Evolutionary conservation across 2,797 vertebrate species (phyloP), one percentile per base, ranked within the genome.

Genomic region (Fistularia commersonii): DNA sequence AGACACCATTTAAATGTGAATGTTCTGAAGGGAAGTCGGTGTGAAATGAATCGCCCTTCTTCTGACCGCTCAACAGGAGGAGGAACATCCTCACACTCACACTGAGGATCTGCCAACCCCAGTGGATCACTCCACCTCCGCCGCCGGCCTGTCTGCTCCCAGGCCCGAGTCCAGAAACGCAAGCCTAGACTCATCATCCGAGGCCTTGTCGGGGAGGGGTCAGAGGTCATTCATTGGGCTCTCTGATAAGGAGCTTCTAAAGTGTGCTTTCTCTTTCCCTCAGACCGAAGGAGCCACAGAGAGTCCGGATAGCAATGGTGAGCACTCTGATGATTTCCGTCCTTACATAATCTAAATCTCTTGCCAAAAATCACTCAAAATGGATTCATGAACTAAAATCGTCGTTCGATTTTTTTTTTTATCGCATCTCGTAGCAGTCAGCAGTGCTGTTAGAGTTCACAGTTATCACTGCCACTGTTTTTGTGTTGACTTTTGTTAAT

Each of bases 161-260:
- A 52, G 41, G 40, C 57, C 65, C 10, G 57, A 62, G 31, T 70
- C 64, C 13, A 60, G 68, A 39, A 40, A 54, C 8, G 47, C 14
- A 11, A 79, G 61, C 32, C 66, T 66, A 54, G 81, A 77, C 57
- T 58, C 78, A 5, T 56, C 61, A 0, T 62, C 67, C 3, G 31
- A 60, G 60, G 61, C 69, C 34, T 74, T 76, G 3, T 77, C 73
- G 3, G 61, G 54, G 45, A 46, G 41, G 15, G 52, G 61, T 5
- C 74, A 57, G 0, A 43, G 60, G 48, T 80, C 83, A 6, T 76
- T 62, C 76, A 81, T 87, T 7, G 80, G 75, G 65, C 83, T 84
- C 72, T 84, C 87, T 76, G 87, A 78, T 37, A 61, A 74, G 15
- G 74, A 86, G 54, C 84, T 84, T 60, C 61, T 87, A 68, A 83